Base-by-base conservation (phyloP, 1,140 invertebrate genomes). In the Sycophila sp. region DNA sequence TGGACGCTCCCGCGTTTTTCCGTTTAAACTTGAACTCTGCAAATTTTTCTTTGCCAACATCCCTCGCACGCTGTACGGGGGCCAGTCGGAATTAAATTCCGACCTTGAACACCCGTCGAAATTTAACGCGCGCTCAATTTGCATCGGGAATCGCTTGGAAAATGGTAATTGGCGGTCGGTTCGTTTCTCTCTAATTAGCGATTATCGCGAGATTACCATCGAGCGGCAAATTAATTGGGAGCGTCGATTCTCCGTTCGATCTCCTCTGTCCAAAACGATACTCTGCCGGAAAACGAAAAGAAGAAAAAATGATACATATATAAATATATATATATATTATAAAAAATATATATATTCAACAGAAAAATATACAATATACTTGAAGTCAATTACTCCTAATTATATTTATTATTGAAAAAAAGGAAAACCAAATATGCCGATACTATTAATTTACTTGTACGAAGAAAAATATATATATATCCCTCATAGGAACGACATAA, bases 361-460 rank as follows among this genome's bases (percentile, higher is more conserved):
- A 49, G n/a, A 22, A 34, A 63, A 62, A 67, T 65, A 66, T 53
- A 81, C 72, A 78, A 83, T 82, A 80, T 80, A 85, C 84, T 85
- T 82, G 65, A 85, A 84, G 84, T 85, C 82, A 85, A 85, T 84
- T 85, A 85, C 75, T 80, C 73, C 76, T 79, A 82, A n/a, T 81
- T 79, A 73, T 83, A 83, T 78, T 83, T 83, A 80, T 76, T 78
- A 75, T 78, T 72, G 76, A 74, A 65, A 69, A 32, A 70, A 62
- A 64, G 19, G 8, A 36, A 47, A 45, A 66, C 4, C 40, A 59
- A 32, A 15, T 36, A 40, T 42, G 30, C 24, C 26, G 55, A 65
- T 22, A 62, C 30, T 55, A 17, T 62, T 42, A 69, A 55, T 69
- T 69, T 53, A 58, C 3, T 32, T 47, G 47, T 15, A 38, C 13